These are phyloP conservation scores for Mactromeris polynyma DNA, from an alignment of 2,888 invertebrate genomes.

Conservation along the genomic window DNA sequence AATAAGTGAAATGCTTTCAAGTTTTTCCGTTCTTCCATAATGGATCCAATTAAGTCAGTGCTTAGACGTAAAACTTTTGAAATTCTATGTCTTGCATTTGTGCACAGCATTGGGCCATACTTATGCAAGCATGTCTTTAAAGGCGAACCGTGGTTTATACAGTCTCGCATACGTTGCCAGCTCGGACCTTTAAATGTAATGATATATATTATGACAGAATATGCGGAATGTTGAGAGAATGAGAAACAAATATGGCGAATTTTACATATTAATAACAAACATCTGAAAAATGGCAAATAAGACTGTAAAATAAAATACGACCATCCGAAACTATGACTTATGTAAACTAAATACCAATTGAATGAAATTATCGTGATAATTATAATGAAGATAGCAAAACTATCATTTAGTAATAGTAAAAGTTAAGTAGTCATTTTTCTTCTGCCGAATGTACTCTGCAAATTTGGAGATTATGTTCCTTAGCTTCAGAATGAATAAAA, in stretches of 20 bases:
- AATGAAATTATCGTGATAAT: too few species aligned
- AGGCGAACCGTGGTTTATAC: background rate
- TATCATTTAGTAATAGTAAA: too few species aligned
- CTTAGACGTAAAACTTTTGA: constrained; percentile 21
- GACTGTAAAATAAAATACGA: too few species aligned
- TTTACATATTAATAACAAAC: too few species aligned
- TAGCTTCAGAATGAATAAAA: background rate
- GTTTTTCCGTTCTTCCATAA: background rate
- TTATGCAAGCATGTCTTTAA: background rate
- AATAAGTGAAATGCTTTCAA: constrained; percentile 32
- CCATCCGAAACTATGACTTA: too few species aligned
- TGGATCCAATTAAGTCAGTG: background rate
- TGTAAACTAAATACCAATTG: too few species aligned
- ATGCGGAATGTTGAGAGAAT: background rate
- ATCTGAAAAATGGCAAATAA: too few species aligned
- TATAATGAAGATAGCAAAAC: too few species aligned
- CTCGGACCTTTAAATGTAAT: constrained; percentile 27
- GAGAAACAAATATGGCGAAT: background rate
- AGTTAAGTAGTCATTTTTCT: too few species aligned
- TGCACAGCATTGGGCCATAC: background rate
- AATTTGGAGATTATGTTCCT: too few species aligned
- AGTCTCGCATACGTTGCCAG: background rate
- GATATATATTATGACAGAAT: too few species aligned
- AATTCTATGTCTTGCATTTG: constrained; percentile 12
- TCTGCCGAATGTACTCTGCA: too few species aligned